A percentile compares a stretch with the other conserved stretches of the same genome.
Evolutionary conservation across 1,140 invertebrate species (phyloP).

Genomic region (Aphelinus atriplicis): DNA sequence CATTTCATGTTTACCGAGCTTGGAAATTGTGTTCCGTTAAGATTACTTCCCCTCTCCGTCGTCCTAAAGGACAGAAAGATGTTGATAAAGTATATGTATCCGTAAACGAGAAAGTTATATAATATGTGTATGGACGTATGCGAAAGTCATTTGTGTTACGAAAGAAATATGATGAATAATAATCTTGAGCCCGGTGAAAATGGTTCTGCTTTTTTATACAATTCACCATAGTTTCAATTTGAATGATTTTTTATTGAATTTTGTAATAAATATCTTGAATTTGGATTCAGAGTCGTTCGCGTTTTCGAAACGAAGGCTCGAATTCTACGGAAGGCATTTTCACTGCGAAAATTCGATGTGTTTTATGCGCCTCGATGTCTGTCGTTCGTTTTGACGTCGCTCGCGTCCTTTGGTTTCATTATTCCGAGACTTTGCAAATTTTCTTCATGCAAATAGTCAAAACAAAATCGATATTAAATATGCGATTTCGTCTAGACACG

Average conservation of each 20-base stretch:
- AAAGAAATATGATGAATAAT: slow-evolving; percentile 15
- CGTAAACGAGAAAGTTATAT: slow-evolving; percentile 21
- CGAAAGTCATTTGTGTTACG: slow-evolving; percentile 24
- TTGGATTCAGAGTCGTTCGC: not conserved
- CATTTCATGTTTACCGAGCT: no score
- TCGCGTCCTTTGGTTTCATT: slow-evolving; percentile 14
- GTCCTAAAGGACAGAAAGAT: slow-evolving; percentile 14
- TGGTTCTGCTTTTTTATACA: not conserved
- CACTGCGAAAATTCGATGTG: not conserved
- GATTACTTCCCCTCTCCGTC: slow-evolving; percentile 24
- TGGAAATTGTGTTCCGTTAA: not conserved
- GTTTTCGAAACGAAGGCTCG: not conserved
- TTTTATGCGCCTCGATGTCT: not conserved
- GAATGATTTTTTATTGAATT: not conserved
- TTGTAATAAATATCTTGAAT: not conserved
- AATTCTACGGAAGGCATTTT: slow-evolving; percentile 11
- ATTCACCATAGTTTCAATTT: not conserved
- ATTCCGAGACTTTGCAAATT: not conserved
- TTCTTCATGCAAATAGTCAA: no score
- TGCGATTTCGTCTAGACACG: not conserved
- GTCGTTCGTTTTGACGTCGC: slow-evolving; percentile 13
- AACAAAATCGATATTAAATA: no score
- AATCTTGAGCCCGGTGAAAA: slow-evolving; percentile 15
- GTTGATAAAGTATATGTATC: slow-evolving; percentile 17
- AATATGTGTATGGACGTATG: slow-evolving; percentile 22